Percentiles rank a stretch among this genome's conserved stretches.
These are phyloP conservation scores for Hetaerina titia DNA, from an alignment of 2,888 invertebrate species.

Conservation along the genomic window DNA sequence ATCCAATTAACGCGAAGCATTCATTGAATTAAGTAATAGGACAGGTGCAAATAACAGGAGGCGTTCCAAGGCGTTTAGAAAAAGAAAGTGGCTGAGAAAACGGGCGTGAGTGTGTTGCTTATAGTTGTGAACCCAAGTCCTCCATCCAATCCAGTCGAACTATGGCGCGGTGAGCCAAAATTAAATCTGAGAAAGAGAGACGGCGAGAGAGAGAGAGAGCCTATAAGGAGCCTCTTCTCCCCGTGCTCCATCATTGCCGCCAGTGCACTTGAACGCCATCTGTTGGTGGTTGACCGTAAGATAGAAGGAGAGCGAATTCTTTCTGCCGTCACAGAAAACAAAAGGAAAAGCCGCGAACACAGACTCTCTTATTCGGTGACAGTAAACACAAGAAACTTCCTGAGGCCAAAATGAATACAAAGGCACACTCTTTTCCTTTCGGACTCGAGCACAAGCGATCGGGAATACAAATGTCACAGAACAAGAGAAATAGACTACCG, in stretches of 20 bases:
- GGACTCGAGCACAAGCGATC: not conserved
- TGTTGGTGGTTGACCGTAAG: not conserved
- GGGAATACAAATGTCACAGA: not conserved
- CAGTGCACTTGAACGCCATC: not conserved
- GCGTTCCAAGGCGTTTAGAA: constrained; percentile 19
- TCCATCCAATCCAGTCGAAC: too few species aligned
- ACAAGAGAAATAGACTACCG: too few species aligned
- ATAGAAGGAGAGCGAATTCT: not conserved
- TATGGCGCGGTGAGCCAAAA: not conserved
- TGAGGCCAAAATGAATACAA: not conserved
- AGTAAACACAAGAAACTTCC: not conserved
- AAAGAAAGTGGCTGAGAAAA: not conserved
- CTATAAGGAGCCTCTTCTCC: not conserved
- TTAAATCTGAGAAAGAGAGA: not conserved
- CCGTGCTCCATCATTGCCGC: not conserved
- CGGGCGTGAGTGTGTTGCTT: not conserved
- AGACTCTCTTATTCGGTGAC: not conserved
- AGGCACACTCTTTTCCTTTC: not conserved
- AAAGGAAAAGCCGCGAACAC: not conserved
- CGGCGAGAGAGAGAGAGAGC: not conserved
- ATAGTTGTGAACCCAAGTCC: not conserved
- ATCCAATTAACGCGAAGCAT: not conserved
- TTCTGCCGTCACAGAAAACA: not conserved
- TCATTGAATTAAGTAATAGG: too few species aligned
- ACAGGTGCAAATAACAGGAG: not conserved